A percentile compares a stretch with the other conserved stretches of the same genome.
phyloP scores from a whole-genome alignment of 2,113 vertebrate species.

The human (Homo sapiens) region GRCh38 chr15:34140001-34140500 shows the following conservation, averaged over 20 bases:
- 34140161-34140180: constrained; percentile 26
- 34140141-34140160: neutral
- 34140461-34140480: constrained; percentile 17
- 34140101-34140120: neutral
- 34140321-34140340: constrained; percentile 2
- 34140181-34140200: constrained; percentile 19
- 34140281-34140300: constrained; percentile 37
- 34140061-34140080: constrained; percentile 10
- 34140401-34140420: neutral
- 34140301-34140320: neutral
- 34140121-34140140: neutral
- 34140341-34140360: neutral
- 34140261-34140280: constrained; percentile 18
- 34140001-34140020: constrained; percentile 35
- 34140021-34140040: constrained; percentile 42
- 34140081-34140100: neutral
- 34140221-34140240: constrained; percentile 52
- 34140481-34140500: constrained; percentile 8
- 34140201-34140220: constrained; percentile 28
- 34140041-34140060: constrained; percentile 40
- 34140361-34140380: constrained; percentile 22
- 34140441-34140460: neutral
- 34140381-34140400: constrained; percentile 35
- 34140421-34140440: constrained; percentile 46
- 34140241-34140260: constrained; percentile 2